phyloP scores from a whole-genome alignment of 64 coral and sea anemone species.

The Exaiptasia diaphana region DNA sequence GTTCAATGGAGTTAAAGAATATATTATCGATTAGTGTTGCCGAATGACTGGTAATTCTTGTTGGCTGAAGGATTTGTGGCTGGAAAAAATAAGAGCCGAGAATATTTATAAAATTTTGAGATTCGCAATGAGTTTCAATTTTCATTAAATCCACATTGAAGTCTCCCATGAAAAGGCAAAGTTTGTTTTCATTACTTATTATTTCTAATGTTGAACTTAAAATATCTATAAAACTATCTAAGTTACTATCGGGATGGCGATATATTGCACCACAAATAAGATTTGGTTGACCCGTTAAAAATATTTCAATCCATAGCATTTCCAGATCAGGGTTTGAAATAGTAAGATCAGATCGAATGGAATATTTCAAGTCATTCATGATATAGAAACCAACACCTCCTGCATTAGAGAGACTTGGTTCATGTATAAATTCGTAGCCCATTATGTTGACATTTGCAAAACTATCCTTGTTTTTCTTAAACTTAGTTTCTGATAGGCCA shows the following conservation, averaged over 20 bases:
- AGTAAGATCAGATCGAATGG: neutral
- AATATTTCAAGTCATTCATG: slow-evolving; percentile 3
- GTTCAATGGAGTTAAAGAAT: slow-evolving; percentile 51
- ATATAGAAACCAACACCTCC: slow-evolving; percentile 24
- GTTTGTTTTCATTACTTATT: slow-evolving; percentile 18
- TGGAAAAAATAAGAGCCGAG: slow-evolving; percentile 2
- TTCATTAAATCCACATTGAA: slow-evolving; percentile 39
- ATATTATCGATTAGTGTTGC: slow-evolving; percentile 43
- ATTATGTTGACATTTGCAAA: neutral
- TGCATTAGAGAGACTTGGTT: slow-evolving; percentile 19
- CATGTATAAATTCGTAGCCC: slow-evolving; percentile 14
- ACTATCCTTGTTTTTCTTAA: neutral
- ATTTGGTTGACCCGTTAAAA: neutral
- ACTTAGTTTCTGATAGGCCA: slow-evolving; percentile 64
- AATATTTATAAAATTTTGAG: slow-evolving; percentile 24
- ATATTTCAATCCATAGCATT: slow-evolving; percentile 41
- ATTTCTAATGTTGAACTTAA: neutral
- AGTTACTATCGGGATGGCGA: slow-evolving; percentile 30
- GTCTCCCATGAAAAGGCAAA: slow-evolving; percentile 26
- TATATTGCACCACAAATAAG: slow-evolving; percentile 29
- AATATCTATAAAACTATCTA: slow-evolving; percentile 1
- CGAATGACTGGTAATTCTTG: slow-evolving; percentile 28
- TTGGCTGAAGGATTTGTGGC: slow-evolving; percentile 25
- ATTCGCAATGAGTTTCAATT: slow-evolving; percentile 4
- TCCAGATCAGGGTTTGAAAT: slow-evolving; percentile 17